Percentiles rank a stretch among this genome's conserved stretches.
Evolutionary conservation across 2,888 invertebrate genomes (phyloP).

Genomic region (Galerucella nymphaeae): DNA sequence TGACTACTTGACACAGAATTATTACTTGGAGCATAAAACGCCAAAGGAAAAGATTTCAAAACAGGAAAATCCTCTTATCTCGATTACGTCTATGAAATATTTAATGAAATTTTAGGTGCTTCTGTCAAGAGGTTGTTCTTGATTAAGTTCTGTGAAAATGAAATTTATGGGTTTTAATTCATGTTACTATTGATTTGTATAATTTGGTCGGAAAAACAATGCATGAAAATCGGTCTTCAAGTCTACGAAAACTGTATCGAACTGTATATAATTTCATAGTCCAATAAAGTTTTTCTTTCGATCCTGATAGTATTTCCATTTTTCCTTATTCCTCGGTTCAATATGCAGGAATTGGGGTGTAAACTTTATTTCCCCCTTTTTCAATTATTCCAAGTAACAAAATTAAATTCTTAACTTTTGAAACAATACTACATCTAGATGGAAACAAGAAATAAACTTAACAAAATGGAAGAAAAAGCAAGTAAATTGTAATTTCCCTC

Average conservation of each 20-base stretch:
- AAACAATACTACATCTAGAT: slow-evolving; percentile 21
- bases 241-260: neutral
- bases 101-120: neutral
- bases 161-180: neutral
- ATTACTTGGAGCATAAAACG: slow-evolving; percentile 20
- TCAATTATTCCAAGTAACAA: slow-evolving; percentile 15
- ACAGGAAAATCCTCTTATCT: slow-evolving; percentile 33
- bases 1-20: slow-evolving; percentile 16
- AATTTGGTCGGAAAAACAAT: neutral
- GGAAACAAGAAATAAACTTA: slow-evolving; percentile 17
- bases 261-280: neutral
- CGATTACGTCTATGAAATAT: slow-evolving; percentile 14
- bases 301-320: neutral
- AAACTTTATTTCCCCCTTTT: neutral
- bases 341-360: slow-evolving; percentile 7
- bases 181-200: neutral
- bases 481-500: slow-evolving; percentile 24
- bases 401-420: slow-evolving; percentile 10
- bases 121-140: neutral
- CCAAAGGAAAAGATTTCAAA: slow-evolving; percentile 26
- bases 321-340: neutral
- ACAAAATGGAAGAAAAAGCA: slow-evolving; percentile 12
- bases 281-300: neutral
- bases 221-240: no score
- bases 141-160: neutral